These are phyloP conservation scores for Pygocentrus nattereri DNA, from an alignment of 2,797 vertebrate species.

Conservation along the genomic window DNA sequence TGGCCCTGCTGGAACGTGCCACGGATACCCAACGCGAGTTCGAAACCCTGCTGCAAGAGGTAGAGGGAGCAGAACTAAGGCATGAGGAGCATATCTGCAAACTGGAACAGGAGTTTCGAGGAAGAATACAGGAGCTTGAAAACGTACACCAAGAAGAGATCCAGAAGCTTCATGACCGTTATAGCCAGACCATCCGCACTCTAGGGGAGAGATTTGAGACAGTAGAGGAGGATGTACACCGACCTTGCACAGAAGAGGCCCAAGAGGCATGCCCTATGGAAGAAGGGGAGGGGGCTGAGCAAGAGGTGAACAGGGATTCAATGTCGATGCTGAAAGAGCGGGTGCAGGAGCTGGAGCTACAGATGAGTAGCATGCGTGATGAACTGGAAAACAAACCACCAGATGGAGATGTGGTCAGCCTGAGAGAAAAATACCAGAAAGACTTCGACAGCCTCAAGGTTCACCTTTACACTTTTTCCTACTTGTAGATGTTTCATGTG, in stretches of 20 bases:
- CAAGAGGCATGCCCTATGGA: slow-evolving; percentile 56
- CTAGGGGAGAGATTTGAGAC: slow-evolving; percentile 77
- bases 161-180: slow-evolving; percentile 84
- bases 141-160: slow-evolving; percentile 86
- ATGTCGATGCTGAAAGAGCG: slow-evolving; percentile 86
- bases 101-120: slow-evolving; percentile 87
- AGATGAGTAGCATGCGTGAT: slow-evolving; percentile 92
- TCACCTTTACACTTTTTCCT: slow-evolving; percentile 49
- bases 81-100: slow-evolving; percentile 84
- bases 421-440: slow-evolving; percentile 96
- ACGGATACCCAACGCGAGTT: slow-evolving; percentile 81
- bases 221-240: slow-evolving; percentile 40
- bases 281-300: slow-evolving; percentile 63
- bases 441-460: slow-evolving; percentile 99
- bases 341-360: slow-evolving; percentile 92
- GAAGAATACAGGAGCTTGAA: slow-evolving; percentile 86
- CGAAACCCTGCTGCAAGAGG: slow-evolving; percentile 81
- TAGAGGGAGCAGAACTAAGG: slow-evolving; percentile 81
- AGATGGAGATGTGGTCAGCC: slow-evolving; percentile 83
- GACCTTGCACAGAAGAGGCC: accelerated
- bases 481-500: neutral
- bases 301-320: slow-evolving; percentile 70
- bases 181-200: slow-evolving; percentile 78
- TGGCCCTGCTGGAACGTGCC: slow-evolving; percentile 81
- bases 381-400: slow-evolving; percentile 91